Evolutionary conservation across 1,140 invertebrate genomes (phyloP), one percentile per base, ranked within the genome.

Genomic region (Orius insidiosus): DNA sequence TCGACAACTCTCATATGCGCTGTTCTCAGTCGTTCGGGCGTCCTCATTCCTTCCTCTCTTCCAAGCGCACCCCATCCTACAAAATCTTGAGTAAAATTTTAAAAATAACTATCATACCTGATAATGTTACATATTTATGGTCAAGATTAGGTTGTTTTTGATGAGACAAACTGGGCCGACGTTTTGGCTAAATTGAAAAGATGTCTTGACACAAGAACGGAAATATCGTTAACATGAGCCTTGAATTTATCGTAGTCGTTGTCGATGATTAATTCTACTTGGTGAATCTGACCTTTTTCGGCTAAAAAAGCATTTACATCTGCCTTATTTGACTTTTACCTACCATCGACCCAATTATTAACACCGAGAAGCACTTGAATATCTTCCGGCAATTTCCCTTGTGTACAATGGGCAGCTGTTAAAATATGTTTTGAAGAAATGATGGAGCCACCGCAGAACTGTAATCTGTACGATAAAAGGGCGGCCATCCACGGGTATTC

Each of bases 361-460:
- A 18, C 39, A n/a, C 46, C 46, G 18, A 37, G 38, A 6, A 47
- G 11, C 8, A 47, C 36, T 14, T 11, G 30, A n/a, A 47, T 11
- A 5, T 30, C 2, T 9, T 8, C 1, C n/a, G 10, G 30, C 2
- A n/a, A 15, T 9, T 58, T 58, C 4, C 55, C 53, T 30, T 50
- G 48, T 0, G 62, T 60, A 57, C 78, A 83, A 58, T 83, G 78
- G 5, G 77, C 76, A 14, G 79, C 79, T 5, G 76, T 80, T 1
- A 82, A 51, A 16, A 80, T 62, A 36, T 68, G 63, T 13, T 64
- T 65, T 5, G 62, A 56, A n/a, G 64, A 63, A 18, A 78, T 66
- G n/a, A 79, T 65, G 2, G 71, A 61, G 2, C 71, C 75, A 6
- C 76, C 76, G 53, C 76, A 78, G 24, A 65, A 59, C 52, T 76